Evolutionary conservation across 92 coral and sea anemone genomes (phyloP), one percentile per base, ranked within the genome.

Genomic region (Parazoanthus darwini): DNA sequence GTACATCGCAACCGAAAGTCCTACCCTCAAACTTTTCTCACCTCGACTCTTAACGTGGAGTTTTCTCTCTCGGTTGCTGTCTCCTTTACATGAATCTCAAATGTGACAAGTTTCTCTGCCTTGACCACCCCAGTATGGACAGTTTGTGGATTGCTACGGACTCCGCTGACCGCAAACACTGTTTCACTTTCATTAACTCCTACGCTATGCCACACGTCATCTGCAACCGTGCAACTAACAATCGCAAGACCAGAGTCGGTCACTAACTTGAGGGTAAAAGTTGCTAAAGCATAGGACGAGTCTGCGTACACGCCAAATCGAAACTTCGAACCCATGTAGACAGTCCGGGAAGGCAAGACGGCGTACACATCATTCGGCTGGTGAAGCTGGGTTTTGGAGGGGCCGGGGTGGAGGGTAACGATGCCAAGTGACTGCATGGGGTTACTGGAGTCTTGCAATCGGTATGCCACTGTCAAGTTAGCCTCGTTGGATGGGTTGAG

Each of bases 51-150:
- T 4, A 89, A 8, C 11, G 89, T 91, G 4, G 87, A 88, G 71
- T 86, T 91, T 37, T 84, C 77, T 58, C 83, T 81, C 26, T 43
- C 87, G 16, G 9, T 75, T 35, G 93, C 93, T 16, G 82, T 79
- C 54, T 91, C 93, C 86, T 89, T 79, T 38, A 91, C 93, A n/a
- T 74, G 81, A 37, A 85, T 89, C 22, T 89, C 90, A 85, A 91
- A 89, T 33, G 87, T 91, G 25, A 91, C 65, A 44, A 91, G 88
- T 56, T 80, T 78, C 44, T 82, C 92, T 16, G 79, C 82, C 80
- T 42, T 91, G 33, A 91, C 93, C 43, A 72, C 25, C 37, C 93
- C 93, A 44, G 67, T 25, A 44, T 86, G 92, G 9, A 77, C 88
- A 33, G 71, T 77, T 58, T 91, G 85, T 50, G 92, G 93, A 75